A percentile compares a stretch with the other conserved stretches of the same genome.
Evolutionary conservation across 35 echinoderm and acorn worm species (phyloP).

Genomic region (Patiria miniata): DNA sequence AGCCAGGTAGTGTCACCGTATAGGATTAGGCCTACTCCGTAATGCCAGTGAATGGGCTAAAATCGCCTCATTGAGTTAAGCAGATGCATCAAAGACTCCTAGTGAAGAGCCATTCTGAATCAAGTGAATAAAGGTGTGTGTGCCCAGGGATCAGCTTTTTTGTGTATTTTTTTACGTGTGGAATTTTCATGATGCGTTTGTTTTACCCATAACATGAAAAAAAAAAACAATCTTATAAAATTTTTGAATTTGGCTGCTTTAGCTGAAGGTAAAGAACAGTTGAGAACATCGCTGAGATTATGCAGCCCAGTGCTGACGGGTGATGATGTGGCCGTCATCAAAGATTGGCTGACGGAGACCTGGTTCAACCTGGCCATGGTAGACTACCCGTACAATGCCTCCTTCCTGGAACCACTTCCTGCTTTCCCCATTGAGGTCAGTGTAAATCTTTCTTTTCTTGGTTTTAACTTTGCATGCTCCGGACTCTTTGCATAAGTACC

Average conservation of each 20-base stretch:
- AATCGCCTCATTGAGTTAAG: too few relatives aligned
- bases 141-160: too few relatives aligned
- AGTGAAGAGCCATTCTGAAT: too few relatives aligned
- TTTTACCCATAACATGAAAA: background rate
- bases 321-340: constrained; percentile 54
- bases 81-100: too few relatives aligned
- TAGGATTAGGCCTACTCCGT: too few relatives aligned
- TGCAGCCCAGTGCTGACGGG: constrained; percentile 57
- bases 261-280: background rate
- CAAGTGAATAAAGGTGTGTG: too few relatives aligned
- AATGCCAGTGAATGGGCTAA: too few relatives aligned
- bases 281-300: constrained; percentile 18
- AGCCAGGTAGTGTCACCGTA: too few relatives aligned
- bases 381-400: constrained; percentile 91
- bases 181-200: too few relatives aligned
- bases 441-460: background rate
- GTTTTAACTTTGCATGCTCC: background rate
- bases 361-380: constrained; percentile 97
- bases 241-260: background rate
- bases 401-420: constrained; percentile 88
- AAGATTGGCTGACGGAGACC: constrained; percentile 60
- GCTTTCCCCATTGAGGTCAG: constrained; percentile 85
- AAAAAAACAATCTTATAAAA: background rate
- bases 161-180: too few relatives aligned
- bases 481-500: too few relatives aligned